Percentiles rank a stretch among this genome's conserved stretches.
These are phyloP conservation scores for Ceryle rudis DNA, from an alignment of 2,797 vertebrate species.

Conservation along the genomic window DNA sequence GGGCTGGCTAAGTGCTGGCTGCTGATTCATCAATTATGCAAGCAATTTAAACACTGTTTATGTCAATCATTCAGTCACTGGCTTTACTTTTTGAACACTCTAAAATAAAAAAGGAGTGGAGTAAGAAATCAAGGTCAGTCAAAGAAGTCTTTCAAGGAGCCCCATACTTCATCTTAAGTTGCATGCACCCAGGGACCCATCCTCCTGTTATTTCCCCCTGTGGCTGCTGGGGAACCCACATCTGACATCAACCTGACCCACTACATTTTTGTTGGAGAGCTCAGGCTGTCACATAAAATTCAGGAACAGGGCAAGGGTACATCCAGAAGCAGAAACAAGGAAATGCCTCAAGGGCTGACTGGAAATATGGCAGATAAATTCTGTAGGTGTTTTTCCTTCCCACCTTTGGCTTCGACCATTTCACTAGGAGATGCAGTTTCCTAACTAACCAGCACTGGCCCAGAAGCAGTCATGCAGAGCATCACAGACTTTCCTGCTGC, in stretches of 20 bases:
- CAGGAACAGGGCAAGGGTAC: neutral
- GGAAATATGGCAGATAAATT: neutral
- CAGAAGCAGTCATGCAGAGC: neutral
- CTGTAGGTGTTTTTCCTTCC: neutral
- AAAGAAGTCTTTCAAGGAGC: neutral
- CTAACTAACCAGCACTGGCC: neutral
- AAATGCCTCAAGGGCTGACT: neutral
- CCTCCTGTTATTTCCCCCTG: neutral
- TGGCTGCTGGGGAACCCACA: neutral
- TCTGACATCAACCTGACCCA: neutral
- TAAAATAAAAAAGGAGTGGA: neutral
- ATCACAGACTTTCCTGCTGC: neutral
- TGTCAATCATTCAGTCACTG: neutral
- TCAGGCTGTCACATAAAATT: neutral
- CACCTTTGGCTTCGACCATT: neutral
- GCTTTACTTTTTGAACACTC: neutral
- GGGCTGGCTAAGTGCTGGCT: neutral
- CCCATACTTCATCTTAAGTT: neutral
- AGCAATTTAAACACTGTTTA: neutral
- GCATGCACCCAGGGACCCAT: neutral
- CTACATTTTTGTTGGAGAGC: neutral
- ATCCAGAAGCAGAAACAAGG: neutral
- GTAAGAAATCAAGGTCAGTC: neutral
- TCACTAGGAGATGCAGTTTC: neutral
- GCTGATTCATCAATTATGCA: neutral